Base-by-base conservation (phyloP, 2,797 vertebrate genomes). In the Toxotes lorentzi region DNA sequence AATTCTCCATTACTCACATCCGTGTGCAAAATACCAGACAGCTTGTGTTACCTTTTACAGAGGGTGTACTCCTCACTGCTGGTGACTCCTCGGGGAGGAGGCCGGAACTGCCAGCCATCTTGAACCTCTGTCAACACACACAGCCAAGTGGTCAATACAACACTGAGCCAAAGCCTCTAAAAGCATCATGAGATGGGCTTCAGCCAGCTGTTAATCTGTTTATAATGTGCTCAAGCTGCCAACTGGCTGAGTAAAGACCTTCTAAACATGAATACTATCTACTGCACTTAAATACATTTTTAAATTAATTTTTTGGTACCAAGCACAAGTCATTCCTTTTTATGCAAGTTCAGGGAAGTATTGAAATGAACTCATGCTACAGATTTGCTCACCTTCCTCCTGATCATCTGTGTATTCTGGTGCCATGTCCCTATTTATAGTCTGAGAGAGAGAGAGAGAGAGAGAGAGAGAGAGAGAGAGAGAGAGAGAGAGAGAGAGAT, bases 61-160 rank as follows among this genome's bases (percentile, higher is more conserved):
- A 99, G 95, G 0, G 98, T 99, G 90, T 99, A 99, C 73, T 99
- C 98, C 91, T 99, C 98, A 60, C 98, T 99, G 95, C 98, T 99
- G 64, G 98, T 99, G 91, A 99, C 97, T 76, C 98, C 98, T 91
- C 98, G 90, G 70, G 98, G 98, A 70, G 98, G 98, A 82, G 98
- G 97, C 30, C 98, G 96, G 93, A 98, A 99, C 93, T 96, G 97
- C 98, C 98, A 99, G 76, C 97, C 97, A 91, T 99, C 97, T 88
- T 96, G 95, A 81, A 96, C 89, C 58, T 96, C 95, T 96, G 90
- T 80, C 41, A 70, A 77, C 24, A 86, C 53, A 88, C 43, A 83
- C 56, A 85, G 56, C 24, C 48, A 83, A 63, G 45, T 63, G 24
- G 61, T 90, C 64, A 91, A 79, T 58, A 68, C 0, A 9, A 79